Conservation (phyloP, 2,797 vertebrate genomes). For the Rhinoraja longicauda region DNA sequence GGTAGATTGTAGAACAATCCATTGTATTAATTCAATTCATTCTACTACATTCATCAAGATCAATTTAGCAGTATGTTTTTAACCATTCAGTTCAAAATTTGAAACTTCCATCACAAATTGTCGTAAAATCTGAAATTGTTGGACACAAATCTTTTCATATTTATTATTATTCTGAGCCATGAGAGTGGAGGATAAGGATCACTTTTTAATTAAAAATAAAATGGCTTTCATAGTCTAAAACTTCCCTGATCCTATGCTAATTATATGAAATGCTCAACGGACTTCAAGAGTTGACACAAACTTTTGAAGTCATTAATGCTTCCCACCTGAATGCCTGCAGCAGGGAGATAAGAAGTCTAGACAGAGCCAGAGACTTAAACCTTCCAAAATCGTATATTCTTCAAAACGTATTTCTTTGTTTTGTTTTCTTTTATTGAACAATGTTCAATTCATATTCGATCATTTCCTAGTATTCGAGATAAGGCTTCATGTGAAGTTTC, state of each 20-base stretch:
- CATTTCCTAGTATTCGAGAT: background rate
- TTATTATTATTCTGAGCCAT: too few relatives aligned
- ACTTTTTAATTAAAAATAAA: slow-evolving; percentile 21
- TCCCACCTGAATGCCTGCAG: slow-evolving; percentile 29
- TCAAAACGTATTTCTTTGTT: background rate
- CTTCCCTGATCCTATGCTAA: background rate
- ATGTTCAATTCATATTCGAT: background rate
- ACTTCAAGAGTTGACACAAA: slow-evolving; percentile 14
- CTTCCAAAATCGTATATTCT: background rate
- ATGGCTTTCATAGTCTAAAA: background rate
- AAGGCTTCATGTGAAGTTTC: background rate
- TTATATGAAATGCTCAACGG: slow-evolving; percentile 20
- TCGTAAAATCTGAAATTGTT: background rate
- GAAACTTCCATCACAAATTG: background rate
- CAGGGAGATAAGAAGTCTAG: slow-evolving; percentile 33
- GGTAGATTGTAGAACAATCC: background rate
- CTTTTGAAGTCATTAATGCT: slow-evolving; percentile 37
- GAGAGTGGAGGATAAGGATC: background rate
- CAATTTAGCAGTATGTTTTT: background rate
- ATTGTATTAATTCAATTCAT: background rate
- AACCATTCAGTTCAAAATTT: background rate
- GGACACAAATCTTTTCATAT: background rate
- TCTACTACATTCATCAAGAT: background rate
- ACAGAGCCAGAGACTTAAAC: background rate
- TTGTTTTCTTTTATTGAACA: background rate